Evolutionary conservation across 2,888 invertebrate species (phyloP), one percentile per base, ranked within the genome.

Genomic region (Scaptomyza flava): DNA sequence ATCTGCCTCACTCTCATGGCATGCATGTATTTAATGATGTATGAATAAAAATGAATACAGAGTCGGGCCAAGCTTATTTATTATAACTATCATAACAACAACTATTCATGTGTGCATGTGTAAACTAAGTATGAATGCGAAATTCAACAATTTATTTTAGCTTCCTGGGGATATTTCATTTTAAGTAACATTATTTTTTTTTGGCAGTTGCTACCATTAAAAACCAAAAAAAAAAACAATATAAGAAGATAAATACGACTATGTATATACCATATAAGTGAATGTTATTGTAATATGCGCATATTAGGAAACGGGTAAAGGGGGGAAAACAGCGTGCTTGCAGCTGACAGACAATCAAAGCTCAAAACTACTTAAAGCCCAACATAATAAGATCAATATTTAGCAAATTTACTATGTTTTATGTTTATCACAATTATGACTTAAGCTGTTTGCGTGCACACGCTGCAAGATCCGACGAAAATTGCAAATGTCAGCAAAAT

Each of bases 311-410:
- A 20, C 56, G 69, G 51, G 47, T 43, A 33, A 43, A 14, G 1
- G 14, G 59, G 43, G 54, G 48, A 41, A 38, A 56, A 56, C 77
- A 77, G 77, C 79, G 61, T 72, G 74, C 67, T 74, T 79, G 88
- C 82, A 87, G 85, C 82, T 81, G 71, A 82, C 88, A 85, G 88
- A 87, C 88, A 83, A 86, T 83, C 88, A 86, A 72, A 77, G 80
- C 72, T 82, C 69, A 79, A 82, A 74, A 57, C 65, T 58, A 63
- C 47, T 68, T 45, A 41, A 51, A 63, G 9, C 23, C 23, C 34
- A 48, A 41, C 41, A 41, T 6, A 41, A 41, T 14, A 41, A 53
- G 45, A 50, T 42, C 11, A 59, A 71, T 71, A 57, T 71, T 74
- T 75, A 75, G 72, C 72, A 17, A 77, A 72, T 67, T 67, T 36